Percentiles rank a stretch among this genome's conserved stretches.
Evolutionary conservation across 2,888 invertebrate genomes (phyloP).

Genomic region (Euphydryas editha): DNA sequence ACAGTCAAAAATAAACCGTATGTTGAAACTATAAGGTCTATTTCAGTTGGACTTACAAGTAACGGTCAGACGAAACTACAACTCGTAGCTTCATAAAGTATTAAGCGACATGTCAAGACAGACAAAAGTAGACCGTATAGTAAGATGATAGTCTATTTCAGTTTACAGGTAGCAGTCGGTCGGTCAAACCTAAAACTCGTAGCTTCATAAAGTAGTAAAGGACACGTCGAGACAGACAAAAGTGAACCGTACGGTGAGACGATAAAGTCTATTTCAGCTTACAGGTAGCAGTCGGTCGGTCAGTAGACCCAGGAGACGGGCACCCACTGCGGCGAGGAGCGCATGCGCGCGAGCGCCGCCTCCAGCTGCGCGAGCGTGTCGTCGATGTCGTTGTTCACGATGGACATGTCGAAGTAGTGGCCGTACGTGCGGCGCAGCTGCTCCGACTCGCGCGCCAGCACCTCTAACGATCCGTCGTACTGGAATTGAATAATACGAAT

Average conservation of each 20-base stretch:
- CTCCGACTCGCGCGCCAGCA: slow-evolving; percentile 98
- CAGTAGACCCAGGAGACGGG: slow-evolving; percentile 99
- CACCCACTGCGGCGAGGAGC: slow-evolving; percentile 97
- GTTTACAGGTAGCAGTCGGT: too few species aligned
- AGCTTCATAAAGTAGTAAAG: neutral
- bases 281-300: slow-evolving; percentile 67
- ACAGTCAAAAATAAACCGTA: neutral
- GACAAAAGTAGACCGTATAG: neutral
- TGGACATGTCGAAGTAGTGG: slow-evolving; percentile 98
- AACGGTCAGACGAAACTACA: neutral
- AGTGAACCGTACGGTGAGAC: neutral
- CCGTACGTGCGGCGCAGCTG: slow-evolving; percentile 98
- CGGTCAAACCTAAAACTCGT: neutral
- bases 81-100: neutral
- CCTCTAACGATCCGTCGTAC: slow-evolving; percentile 99
- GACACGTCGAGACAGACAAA: neutral
- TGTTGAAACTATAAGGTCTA: neutral
- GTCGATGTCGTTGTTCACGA: slow-evolving; percentile 99
- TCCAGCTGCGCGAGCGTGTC: slow-evolving; percentile 97
- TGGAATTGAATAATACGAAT: slow-evolving; percentile 65
- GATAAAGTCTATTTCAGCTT: slow-evolving; percentile 28
- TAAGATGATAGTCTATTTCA: neutral
- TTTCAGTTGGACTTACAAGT: neutral
- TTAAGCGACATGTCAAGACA: neutral
- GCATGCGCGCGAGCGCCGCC: slow-evolving; percentile 94